Evolutionary conservation across 2,113 vertebrate species (phyloP).

Genomic region (Choloepus hoffmanni): DNA sequence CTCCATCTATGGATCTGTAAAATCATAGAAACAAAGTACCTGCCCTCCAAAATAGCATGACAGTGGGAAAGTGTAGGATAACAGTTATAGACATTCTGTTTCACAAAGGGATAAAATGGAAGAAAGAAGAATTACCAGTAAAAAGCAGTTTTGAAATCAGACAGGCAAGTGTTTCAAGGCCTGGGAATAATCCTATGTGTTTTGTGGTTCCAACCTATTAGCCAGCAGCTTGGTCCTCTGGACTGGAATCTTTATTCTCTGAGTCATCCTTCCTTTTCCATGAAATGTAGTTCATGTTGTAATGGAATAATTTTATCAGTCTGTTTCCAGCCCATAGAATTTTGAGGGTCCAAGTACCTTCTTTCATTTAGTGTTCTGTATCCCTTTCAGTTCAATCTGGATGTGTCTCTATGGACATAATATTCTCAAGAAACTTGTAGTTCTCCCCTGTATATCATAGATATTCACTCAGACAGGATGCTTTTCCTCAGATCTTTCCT

Average conservation of each 20-base stretch:
- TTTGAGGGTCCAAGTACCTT: not conserved
- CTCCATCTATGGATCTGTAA: too few species aligned
- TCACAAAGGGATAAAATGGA: too few species aligned
- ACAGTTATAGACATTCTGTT: too few species aligned
- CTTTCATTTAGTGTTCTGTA: not conserved
- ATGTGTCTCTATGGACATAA: not conserved
- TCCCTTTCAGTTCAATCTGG: not conserved
- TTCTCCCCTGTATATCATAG: not conserved
- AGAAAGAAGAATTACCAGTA: too few species aligned
- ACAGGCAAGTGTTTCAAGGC: too few species aligned
- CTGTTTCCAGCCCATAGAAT: not conserved
- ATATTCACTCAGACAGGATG: not conserved
- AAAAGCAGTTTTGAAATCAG: too few species aligned
- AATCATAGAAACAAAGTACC: too few species aligned
- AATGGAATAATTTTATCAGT: not conserved
- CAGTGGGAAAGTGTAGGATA: too few species aligned
- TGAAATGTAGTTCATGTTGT: not conserved
- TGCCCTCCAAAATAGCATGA: too few species aligned
- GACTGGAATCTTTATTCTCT: not conserved
- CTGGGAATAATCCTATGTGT: too few species aligned
- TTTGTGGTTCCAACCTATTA: not conserved
- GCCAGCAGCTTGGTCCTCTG: not conserved
- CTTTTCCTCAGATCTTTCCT: not conserved
- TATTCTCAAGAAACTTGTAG: not conserved
- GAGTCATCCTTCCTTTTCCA: not conserved